Conservation (phyloP, 2,797 vertebrate species). For the Natrix natrix region DNA sequence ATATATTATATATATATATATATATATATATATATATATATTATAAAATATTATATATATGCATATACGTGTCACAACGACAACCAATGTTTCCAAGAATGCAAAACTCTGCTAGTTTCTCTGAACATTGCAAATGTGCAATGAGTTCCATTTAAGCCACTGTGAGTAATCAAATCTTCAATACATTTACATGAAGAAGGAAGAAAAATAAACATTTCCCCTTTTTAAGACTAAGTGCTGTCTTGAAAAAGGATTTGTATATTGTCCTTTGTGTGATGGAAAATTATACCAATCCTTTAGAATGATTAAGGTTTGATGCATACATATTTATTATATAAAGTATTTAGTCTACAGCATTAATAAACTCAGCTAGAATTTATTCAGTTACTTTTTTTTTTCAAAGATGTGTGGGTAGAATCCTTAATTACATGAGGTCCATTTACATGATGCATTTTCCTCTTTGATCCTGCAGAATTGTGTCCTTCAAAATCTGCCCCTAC, state of each 20-base stretch:
- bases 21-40: too few species aligned
- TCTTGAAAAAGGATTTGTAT: slow-evolving; percentile 68
- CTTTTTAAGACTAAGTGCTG: slow-evolving; percentile 64
- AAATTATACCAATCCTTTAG: slow-evolving; percentile 66
- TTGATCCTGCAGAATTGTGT: background rate
- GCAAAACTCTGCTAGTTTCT: slow-evolving; percentile 38
- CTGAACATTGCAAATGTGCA: slow-evolving; percentile 43
- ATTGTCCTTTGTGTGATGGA: slow-evolving; percentile 66
- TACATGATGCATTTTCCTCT: background rate
- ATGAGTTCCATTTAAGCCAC: slow-evolving; percentile 58
- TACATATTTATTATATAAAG: slow-evolving; percentile 6
- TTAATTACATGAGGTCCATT: background rate
- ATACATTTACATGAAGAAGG: slow-evolving; percentile 62
- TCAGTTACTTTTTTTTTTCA: background rate
- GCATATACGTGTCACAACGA: slow-evolving; percentile 6
- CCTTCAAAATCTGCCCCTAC: background rate
- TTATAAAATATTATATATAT: background rate
- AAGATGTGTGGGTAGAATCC: background rate
- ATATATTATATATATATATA: too few species aligned
- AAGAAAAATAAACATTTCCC: slow-evolving; percentile 73
- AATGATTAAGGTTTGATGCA: slow-evolving; percentile 60
- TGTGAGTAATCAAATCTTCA: slow-evolving; percentile 64
- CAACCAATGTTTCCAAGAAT: slow-evolving; percentile 41
- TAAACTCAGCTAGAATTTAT: background rate
- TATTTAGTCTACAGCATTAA: slow-evolving; percentile 21